These are phyloP conservation scores for Drosophila melanogaster DNA, from an alignment of 1,140 invertebrate genomes.

Conservation along the genomic window DNA sequence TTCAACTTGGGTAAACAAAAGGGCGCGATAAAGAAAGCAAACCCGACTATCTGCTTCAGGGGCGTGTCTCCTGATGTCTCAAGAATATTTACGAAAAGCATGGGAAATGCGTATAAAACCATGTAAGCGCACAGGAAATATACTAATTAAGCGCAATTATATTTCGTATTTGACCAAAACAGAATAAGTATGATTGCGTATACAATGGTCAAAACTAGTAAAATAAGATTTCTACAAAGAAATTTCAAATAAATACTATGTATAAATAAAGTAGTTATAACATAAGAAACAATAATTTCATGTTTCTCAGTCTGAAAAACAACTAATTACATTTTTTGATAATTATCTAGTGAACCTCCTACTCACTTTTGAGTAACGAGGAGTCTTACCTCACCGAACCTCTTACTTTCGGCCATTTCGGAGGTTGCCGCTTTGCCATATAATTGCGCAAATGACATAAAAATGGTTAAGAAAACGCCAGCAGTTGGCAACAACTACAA, in stretches of 20 bases:
- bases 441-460: conserved; percentile 57
- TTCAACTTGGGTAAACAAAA: conserved; percentile 33
- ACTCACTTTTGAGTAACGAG: conserved; percentile 31
- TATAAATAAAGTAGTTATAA: not conserved
- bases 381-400: conserved; percentile 37
- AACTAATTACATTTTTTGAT: conserved; percentile 2
- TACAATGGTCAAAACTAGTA: no score
- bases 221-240: no score
- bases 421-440: conserved; percentile 32
- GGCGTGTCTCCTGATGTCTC: conserved; percentile 7
- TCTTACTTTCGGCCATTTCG: conserved; percentile 29
- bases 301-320: not conserved
- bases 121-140: not conserved
- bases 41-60: conserved; percentile 2
- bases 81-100: conserved; percentile 8
- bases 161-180: not conserved
- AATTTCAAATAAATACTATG: not conserved
- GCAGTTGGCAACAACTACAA: conserved; percentile 34
- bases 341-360: conserved; percentile 36
- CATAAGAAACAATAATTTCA: not conserved
- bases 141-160: not conserved
- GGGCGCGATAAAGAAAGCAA: conserved; percentile 20
- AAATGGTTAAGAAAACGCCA: conserved; percentile 38
- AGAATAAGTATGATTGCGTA: not conserved
- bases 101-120: not conserved